Evolutionary conservation across 2,888 invertebrate species (phyloP).

Genomic region (Gryllus longicercus): DNA sequence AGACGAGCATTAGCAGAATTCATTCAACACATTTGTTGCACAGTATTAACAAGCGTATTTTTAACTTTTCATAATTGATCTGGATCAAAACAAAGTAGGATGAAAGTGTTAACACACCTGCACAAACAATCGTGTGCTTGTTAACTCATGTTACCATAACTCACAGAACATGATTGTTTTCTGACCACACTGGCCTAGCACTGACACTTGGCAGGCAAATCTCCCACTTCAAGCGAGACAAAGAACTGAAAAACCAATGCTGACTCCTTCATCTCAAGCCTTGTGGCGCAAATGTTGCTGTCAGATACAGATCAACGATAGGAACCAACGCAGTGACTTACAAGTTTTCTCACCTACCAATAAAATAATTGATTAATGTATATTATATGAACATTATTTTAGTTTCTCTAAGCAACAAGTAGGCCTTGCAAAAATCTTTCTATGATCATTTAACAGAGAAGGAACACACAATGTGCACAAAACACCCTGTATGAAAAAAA

Average conservation of each 20-base stretch:
- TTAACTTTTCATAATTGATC: too few relatives aligned
- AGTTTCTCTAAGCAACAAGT: conserved; percentile 4
- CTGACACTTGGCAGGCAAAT: background rate
- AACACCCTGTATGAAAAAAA: background rate
- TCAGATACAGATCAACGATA: background rate
- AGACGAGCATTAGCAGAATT: too few relatives aligned
- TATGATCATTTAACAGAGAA: background rate
- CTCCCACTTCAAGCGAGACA: background rate
- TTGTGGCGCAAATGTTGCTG: background rate
- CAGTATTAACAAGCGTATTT: too few relatives aligned
- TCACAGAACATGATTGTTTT: background rate
- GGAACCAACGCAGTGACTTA: too few relatives aligned
- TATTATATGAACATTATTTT: background rate
- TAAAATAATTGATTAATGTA: too few relatives aligned
- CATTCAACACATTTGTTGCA: too few relatives aligned
- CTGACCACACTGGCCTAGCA: background rate
- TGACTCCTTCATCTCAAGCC: background rate
- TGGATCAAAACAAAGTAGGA: too few relatives aligned
- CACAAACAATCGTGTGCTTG: background rate
- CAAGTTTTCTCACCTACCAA: too few relatives aligned
- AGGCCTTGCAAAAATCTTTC: conserved; percentile 7
- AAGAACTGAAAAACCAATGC: background rate
- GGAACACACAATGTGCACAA: background rate
- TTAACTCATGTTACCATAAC: background rate
- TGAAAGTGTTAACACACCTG: background rate